Evolutionary conservation across 64 coral and sea anemone species (phyloP), one percentile per base, ranked within the genome.

Genomic region (Astreopora myriophthalma): DNA sequence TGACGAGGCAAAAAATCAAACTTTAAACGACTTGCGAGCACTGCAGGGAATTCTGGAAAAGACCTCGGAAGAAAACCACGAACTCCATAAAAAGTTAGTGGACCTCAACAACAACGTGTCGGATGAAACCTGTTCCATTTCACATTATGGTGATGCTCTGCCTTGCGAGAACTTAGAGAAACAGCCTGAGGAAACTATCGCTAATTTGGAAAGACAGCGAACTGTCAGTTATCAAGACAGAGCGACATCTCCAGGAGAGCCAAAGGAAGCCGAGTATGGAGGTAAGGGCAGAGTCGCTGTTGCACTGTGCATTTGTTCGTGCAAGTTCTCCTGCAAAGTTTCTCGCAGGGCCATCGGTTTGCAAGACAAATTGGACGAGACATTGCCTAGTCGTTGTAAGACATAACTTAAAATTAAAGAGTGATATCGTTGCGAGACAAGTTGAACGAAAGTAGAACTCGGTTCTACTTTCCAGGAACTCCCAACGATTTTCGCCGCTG

Each of bases 241-340:
- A 75, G 49, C 87, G 17, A 89, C 87, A 13, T 89, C 87, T 12
- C 87, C 87, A 3, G 60, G 76, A 34, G 76, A 80, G 11, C 16
- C 17, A n/a, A n/a, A n/a, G n/a, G n/a, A n/a, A n/a, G n/a, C 3
- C 0, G 46, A 80, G 19, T 34, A 12, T 31, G 76, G 34, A 8
- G 34, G 22, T 60, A 48, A 80, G 34, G 76, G 76, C 60, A 29
- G 25, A n/a, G n/a, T n/a, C n/a, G n/a, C n/a, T n/a, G n/a, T n/a
- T n/a, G n/a, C n/a, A n/a, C n/a, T n/a, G n/a, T n/a, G n/a, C n/a
- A n/a, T n/a, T n/a, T n/a, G n/a, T n/a, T n/a, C n/a, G n/a, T n/a
- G n/a, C n/a, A n/a, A n/a, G n/a, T n/a, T n/a, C n/a, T n/a, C n/a
- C n/a, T n/a, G n/a, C n/a, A n/a, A n/a, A n/a, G n/a, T n/a, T n/a